Evolutionary conservation across 2,797 vertebrate species (phyloP).

Genomic region (Chloroceryle inda): DNA sequence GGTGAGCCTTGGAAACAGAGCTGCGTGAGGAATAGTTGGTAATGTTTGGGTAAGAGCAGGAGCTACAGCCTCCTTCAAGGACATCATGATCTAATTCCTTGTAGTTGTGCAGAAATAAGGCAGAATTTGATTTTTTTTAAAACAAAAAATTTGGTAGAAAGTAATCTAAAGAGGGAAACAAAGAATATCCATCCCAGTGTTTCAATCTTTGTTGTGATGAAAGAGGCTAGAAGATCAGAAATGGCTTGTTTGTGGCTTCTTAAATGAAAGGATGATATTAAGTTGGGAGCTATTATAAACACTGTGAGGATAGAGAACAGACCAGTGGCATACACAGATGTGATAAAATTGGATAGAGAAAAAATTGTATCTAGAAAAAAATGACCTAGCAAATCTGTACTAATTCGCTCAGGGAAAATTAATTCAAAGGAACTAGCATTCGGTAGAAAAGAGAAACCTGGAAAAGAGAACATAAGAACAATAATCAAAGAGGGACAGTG

Average conservation of each 20-base stretch:
- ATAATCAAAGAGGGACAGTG: neutral
- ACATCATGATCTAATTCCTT: fast-evolving
- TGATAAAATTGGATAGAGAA: slow-evolving; percentile 14
- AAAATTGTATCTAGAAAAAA: slow-evolving; percentile 15
- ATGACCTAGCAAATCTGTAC: neutral
- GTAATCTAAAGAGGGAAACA: neutral
- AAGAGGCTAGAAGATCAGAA: slow-evolving; percentile 3
- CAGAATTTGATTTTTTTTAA: neutral
- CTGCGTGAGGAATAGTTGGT: neutral
- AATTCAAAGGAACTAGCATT: slow-evolving; percentile 9
- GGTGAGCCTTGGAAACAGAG: neutral
- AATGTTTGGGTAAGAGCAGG: neutral
- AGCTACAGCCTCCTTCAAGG: neutral
- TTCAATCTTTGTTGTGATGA: neutral
- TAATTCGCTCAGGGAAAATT: slow-evolving; percentile 43
- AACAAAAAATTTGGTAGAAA: neutral
- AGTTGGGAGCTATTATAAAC: neutral
- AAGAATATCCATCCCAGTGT: neutral
- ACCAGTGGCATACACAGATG: neutral
- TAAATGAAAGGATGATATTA: slow-evolving; percentile 25
- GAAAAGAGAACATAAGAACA: neutral
- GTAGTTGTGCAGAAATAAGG: neutral
- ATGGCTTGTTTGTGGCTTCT: slow-evolving; percentile 1
- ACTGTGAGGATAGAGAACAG: neutral
- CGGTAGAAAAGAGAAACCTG: slow-evolving; percentile 9